Evolutionary conservation across 2,888 invertebrate species (phyloP), one percentile per base, ranked within the genome.

Genomic region (Dicyrtoma fusca): DNA sequence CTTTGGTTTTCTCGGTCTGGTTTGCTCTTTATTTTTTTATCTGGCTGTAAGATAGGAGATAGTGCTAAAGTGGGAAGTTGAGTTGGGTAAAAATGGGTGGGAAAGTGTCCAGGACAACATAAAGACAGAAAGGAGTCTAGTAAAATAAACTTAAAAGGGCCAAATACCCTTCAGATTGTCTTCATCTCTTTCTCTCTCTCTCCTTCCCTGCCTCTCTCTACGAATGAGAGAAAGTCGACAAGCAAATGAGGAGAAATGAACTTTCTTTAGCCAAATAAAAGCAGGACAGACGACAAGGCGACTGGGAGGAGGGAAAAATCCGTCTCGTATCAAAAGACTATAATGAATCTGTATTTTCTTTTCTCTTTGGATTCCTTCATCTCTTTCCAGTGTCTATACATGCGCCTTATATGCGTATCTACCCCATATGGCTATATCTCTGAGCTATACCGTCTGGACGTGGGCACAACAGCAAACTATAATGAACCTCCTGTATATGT

Each of bases 211-310:
- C 19, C 19, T 17, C 10, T 53, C 53, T 55, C 53, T 6, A n/a
- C 21, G 26, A 34, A 51, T 53, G n/a, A 14, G 19, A 66, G 55
- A 55, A 42, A 66, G 53, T 55, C 44, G 53, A 66, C 53, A 34
- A 53, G 53, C n/a, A 66, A 66, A 66, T 66, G 66, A 66, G 66
- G 53, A 55, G 66, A 66, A 66, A 66, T 66, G 66, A 66, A 66
- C 66, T 51, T 66, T 66, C 49, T 49, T 23, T 53, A 42, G 42
- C 10, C 42, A 66, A 66, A 66, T 66, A 55, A 66, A 66, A 66
- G 55, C 34, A 51, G 8, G 26, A 25, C 8, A 64, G 61, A 19
- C 44, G 34, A 61, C 42, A 11, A 64, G 51, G 23, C 10, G n/a
- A 53, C 26, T 34, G 51, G 26, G 66, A 25, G 26, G 55, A 66